A percentile compares a stretch with the other conserved stretches of the same genome.
Conservation (phyloP, 1,140 invertebrate species). For the Leptinotarsa defecta region DNA sequence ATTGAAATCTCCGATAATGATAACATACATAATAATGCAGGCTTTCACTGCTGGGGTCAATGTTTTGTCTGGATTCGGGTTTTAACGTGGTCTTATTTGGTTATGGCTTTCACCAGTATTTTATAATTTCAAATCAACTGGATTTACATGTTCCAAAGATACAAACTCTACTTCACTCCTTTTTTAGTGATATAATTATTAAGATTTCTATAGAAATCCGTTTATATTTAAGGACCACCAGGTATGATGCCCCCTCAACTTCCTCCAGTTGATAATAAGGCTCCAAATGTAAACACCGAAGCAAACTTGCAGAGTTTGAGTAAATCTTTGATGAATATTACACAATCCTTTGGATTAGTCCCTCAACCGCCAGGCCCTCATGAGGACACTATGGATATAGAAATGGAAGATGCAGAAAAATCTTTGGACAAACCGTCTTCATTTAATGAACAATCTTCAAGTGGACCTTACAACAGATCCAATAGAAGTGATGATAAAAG, state of each 20-base stretch:
- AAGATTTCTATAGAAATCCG: not conserved
- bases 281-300: slow-evolving; percentile 28
- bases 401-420: slow-evolving; percentile 63
- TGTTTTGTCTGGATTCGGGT: too few relatives aligned
- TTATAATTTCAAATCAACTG: too few relatives aligned
- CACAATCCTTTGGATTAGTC: slow-evolving; percentile 50
- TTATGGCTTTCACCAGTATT: too few relatives aligned
- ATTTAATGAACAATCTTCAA: slow-evolving; percentile 18
- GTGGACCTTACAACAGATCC: not conserved
- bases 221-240: slow-evolving; percentile 52
- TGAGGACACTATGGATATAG: slow-evolving; percentile 70
- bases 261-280: slow-evolving; percentile 25
- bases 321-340: slow-evolving; percentile 45
- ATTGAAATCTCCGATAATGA: too few relatives aligned
- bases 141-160: too few relatives aligned
- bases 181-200: not conserved
- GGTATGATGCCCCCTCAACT: slow-evolving; percentile 58
- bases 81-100: too few relatives aligned
- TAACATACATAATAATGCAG: too few relatives aligned
- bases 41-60: too few relatives aligned
- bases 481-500: slow-evolving; percentile 33
- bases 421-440: slow-evolving; percentile 26
- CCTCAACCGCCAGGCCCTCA: slow-evolving; percentile 60
- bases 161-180: not conserved
- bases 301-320: slow-evolving; percentile 39